A percentile compares a stretch with the other conserved stretches of the same genome.
These are phyloP conservation scores for Ictalurus furcatus DNA, from an alignment of 2,113 vertebrate species.

Conservation along the genomic window DNA sequence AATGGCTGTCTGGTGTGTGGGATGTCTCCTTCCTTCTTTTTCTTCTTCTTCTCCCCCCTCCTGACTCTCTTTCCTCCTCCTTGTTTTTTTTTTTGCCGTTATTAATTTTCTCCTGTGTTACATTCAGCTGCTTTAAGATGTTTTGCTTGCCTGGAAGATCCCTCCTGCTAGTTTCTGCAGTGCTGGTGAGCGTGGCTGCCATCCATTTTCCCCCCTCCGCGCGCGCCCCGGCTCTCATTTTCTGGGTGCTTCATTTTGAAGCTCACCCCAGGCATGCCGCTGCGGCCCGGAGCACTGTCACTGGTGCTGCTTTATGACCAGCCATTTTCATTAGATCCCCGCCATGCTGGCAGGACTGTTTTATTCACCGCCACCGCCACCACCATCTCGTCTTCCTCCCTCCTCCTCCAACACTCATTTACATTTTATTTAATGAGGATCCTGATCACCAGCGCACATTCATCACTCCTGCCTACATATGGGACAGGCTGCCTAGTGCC, in stretches of 20 bases:
- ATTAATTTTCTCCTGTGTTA: conserved; percentile 54
- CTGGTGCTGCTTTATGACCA: conserved; percentile 58
- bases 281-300: conserved; percentile 56
- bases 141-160: conserved; percentile 52
- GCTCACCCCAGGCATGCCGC: conserved; percentile 49
- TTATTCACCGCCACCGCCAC: conserved; percentile 39
- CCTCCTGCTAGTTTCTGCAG: conserved; percentile 39
- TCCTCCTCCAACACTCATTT: conserved; percentile 53
- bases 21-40: conserved; percentile 39
- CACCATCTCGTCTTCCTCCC: neutral
- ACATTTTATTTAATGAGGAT: conserved; percentile 66
- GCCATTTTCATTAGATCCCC: conserved; percentile 59
- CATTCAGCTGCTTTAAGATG: conserved; percentile 56
- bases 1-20: conserved; percentile 50
- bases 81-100: conserved; percentile 45
- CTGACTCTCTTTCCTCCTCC: neutral
- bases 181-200: conserved; percentile 30
- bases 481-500: conserved; percentile 46
- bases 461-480: conserved; percentile 58
- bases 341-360: conserved; percentile 52
- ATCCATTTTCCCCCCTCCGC: conserved; percentile 54
- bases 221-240: conserved; percentile 45
- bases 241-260: conserved; percentile 60
- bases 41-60: conserved; percentile 5
- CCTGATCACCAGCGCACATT: conserved; percentile 62